These are phyloP conservation scores for Callorhinus ursinus DNA, from an alignment of 2,113 vertebrate species.

Conservation along the genomic window DNA sequence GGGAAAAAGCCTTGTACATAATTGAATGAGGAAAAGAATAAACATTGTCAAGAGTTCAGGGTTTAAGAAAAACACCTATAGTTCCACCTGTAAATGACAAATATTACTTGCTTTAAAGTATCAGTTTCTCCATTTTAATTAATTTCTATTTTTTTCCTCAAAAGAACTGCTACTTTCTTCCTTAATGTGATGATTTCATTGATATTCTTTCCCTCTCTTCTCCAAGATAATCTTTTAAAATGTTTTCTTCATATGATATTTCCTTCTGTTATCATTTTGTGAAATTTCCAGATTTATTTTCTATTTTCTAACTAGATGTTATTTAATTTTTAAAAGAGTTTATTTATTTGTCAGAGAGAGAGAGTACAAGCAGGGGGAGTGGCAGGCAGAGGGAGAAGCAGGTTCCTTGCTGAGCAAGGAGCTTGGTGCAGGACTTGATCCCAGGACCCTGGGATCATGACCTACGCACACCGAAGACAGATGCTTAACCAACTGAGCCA, in stretches of 20 bases:
- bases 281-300: constrained; percentile 23
- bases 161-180: background rate
- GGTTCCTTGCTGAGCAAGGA: background rate
- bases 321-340: background rate
- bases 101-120: constrained; percentile 47
- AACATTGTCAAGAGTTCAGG: background rate
- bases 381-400: background rate
- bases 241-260: background rate
- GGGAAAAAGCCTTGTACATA: background rate
- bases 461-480: background rate
- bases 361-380: background rate
- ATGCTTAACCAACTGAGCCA: background rate
- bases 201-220: background rate
- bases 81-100: background rate
- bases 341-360: background rate
- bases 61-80: constrained; percentile 21
- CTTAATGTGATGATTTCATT: constrained; percentile 12
- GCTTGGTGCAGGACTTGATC: background rate
- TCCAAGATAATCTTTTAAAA: constrained; percentile 39
- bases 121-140: background rate
- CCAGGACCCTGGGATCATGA: background rate
- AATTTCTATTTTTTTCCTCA: background rate
- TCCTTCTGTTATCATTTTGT: constrained; percentile 22
- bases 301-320: background rate
- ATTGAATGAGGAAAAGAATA: constrained; percentile 25